A percentile compares a stretch with the other conserved stretches of the same genome.
These are phyloP conservation scores for Tupiocoris notatus DNA, from an alignment of 2,888 invertebrate genomes.

Conservation along the genomic window DNA sequence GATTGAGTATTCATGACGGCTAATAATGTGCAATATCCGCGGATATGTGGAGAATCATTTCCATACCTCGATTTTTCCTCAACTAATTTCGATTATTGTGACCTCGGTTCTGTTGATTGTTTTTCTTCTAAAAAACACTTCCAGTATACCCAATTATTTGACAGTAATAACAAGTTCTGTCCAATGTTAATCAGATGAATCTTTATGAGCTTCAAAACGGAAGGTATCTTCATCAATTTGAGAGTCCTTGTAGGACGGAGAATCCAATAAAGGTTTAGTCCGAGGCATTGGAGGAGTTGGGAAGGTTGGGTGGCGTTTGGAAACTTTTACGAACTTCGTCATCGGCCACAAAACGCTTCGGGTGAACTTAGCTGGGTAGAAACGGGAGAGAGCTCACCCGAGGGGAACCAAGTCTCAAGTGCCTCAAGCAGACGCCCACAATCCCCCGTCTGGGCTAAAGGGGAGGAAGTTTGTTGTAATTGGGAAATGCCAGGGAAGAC, in stretches of 20 bases:
- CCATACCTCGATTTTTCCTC: too few species aligned
- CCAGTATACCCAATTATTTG: too few species aligned
- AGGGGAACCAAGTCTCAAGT: neutral
- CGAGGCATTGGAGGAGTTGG: neutral
- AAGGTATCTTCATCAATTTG: neutral
- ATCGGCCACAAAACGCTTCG: neutral
- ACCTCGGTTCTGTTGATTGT: too few species aligned
- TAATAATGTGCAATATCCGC: too few species aligned
- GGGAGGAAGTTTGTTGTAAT: neutral
- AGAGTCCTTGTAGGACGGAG: neutral
- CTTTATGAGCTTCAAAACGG: conserved; percentile 35
- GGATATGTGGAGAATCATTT: too few species aligned
- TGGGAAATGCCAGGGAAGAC: neutral
- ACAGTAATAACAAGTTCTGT: too few species aligned
- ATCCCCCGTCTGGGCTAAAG: neutral
- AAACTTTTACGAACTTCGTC: neutral
- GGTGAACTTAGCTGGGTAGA: neutral
- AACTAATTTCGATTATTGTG: too few species aligned
- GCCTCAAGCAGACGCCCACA: neutral
- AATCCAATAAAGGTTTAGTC: neutral
- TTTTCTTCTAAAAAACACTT: too few species aligned
- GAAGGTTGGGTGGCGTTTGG: neutral
- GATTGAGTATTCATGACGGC: too few species aligned
- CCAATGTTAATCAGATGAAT: too few species aligned
- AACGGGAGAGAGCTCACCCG: neutral